Evolutionary conservation across 2,888 invertebrate species (phyloP).

Genomic region (Deilephila elpenor): DNA sequence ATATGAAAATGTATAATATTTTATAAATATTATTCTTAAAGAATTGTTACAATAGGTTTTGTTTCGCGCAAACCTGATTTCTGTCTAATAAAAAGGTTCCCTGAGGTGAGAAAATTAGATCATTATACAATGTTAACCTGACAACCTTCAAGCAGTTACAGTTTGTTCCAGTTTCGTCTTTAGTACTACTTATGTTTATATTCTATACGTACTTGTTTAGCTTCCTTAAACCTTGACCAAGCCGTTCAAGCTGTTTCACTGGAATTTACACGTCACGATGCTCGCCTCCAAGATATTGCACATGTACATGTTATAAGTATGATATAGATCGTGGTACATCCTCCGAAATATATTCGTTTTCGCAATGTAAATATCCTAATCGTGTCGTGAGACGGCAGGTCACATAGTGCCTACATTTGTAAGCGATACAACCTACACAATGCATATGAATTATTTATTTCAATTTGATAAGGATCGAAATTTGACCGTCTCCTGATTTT

Average conservation of each 20-base stretch:
- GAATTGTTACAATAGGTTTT: not conserved
- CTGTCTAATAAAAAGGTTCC: not conserved
- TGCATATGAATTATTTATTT: not conserved
- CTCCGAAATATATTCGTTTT: not conserved
- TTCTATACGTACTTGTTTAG: not conserved
- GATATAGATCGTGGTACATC: not conserved
- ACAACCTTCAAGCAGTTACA: not conserved
- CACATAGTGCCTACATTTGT: too few relatives aligned
- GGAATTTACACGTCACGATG: not conserved
- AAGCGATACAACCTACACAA: not conserved
- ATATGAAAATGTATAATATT: too few relatives aligned
- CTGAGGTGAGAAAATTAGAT: not conserved
- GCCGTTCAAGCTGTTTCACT: not conserved
- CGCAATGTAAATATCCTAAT: not conserved
- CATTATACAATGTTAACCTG: not conserved
- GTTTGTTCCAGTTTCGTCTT: not conserved
- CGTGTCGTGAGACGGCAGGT: not conserved
- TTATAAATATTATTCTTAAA: too few relatives aligned
- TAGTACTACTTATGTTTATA: not conserved
- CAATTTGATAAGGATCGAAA: not conserved
- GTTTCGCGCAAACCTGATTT: not conserved
- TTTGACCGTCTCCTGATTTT: not conserved
- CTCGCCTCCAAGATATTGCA: not conserved
- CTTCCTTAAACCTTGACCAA: slow-evolving; percentile 1
- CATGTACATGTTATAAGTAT: not conserved